These are phyloP conservation scores for Epistrophe eligans DNA, from an alignment of 2,888 invertebrate genomes.

Conservation along the genomic window DNA sequence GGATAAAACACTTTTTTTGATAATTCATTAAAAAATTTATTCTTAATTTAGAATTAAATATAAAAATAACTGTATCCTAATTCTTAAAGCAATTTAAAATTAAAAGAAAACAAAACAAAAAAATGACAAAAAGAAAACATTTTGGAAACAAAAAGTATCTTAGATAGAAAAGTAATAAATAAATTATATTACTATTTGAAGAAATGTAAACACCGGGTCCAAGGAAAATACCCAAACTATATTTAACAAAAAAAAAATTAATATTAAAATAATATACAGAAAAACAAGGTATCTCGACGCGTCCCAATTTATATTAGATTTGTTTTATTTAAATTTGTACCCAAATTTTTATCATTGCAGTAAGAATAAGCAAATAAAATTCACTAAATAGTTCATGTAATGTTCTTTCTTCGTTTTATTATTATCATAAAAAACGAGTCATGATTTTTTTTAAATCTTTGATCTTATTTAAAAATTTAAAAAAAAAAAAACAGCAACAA, in stretches of 20 bases:
- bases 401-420: constrained; percentile 35
- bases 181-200: constrained; percentile 52
- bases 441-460: constrained; percentile 27
- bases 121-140: neutral
- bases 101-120: constrained; percentile 2
- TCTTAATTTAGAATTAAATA: constrained; percentile 16
- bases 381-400: neutral
- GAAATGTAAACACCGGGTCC: constrained; percentile 67
- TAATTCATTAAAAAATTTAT: constrained; percentile 24
- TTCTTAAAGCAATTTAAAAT: constrained; percentile 62
- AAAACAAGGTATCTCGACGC: constrained; percentile 42
- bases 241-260: constrained; percentile 19
- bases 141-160: constrained; percentile 11
- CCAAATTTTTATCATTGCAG: constrained; percentile 18
- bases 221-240: constrained; percentile 62
- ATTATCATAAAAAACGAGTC: constrained; percentile 35
- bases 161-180: constrained; percentile 59
- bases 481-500: constrained; percentile 19
- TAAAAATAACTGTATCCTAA: constrained; percentile 25
- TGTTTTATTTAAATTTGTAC: constrained; percentile 11
- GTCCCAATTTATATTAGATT: constrained; percentile 45
- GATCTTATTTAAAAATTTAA: constrained; percentile 33
- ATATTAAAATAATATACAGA: constrained; percentile 5
- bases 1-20: constrained; percentile 5
- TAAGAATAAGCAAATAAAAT: constrained; percentile 14